phyloP scores from a whole-genome alignment of 2,797 vertebrate species.

The Muscicapa comitata region DNA sequence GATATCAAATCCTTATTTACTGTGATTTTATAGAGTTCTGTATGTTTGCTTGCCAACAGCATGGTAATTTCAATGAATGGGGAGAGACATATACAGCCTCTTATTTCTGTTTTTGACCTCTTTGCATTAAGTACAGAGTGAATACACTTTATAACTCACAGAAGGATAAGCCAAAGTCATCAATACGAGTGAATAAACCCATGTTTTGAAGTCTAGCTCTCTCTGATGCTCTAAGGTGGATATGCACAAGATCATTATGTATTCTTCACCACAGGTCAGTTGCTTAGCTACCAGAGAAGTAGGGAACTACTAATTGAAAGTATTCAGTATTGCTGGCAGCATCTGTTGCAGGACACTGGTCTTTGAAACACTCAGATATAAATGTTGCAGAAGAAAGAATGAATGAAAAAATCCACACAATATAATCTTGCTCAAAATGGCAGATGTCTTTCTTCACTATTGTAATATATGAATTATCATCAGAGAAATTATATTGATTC shows the following conservation, averaged over 20 bases:
- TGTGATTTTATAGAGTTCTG: neutral
- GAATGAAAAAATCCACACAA: conserved; percentile 38
- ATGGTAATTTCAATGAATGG: neutral
- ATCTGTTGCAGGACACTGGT: conserved; percentile 72
- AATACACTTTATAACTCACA: neutral
- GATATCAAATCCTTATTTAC: neutral
- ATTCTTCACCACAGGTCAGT: conserved; percentile 81
- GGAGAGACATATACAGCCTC: neutral
- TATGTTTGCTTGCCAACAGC: neutral
- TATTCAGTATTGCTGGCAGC: conserved; percentile 73
- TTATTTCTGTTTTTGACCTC: neutral
- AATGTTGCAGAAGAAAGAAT: conserved; percentile 54
- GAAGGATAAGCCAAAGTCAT: neutral
- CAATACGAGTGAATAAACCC: neutral
- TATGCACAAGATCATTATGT: conserved; percentile 73
- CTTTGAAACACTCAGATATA: conserved; percentile 69
- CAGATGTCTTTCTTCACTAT: neutral
- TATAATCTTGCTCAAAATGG: neutral
- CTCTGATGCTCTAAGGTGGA: conserved; percentile 29
- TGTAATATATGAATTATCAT: neutral
- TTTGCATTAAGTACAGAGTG: neutral
- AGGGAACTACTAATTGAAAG: conserved; percentile 80
- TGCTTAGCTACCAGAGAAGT: conserved; percentile 81
- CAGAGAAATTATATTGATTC: neutral
- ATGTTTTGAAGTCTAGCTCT: conserved; percentile 30